phyloP scores from a whole-genome alignment of 2,797 vertebrate genomes.

The Alca torda region DNA sequence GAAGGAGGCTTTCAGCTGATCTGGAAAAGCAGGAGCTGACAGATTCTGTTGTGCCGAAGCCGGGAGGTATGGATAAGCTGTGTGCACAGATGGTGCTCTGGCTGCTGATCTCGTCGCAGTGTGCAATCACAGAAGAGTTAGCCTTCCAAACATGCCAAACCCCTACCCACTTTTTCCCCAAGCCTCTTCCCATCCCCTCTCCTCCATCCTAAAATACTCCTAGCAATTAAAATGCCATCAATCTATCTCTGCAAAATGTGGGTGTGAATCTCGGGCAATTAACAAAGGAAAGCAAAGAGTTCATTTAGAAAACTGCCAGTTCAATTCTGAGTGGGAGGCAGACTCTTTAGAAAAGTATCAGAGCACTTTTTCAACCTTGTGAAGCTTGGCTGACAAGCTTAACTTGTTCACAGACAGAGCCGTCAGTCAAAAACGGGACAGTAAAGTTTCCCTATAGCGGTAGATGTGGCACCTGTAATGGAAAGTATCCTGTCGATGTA shows the following conservation, averaged over 20 bases:
- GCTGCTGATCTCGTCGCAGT: not conserved
- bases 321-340: conserved; percentile 31
- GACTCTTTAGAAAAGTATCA: not conserved
- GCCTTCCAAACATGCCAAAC: not conserved
- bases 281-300: not conserved
- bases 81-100: conserved; percentile 39
- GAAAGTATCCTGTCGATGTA: not conserved
- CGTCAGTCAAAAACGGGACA: not conserved
- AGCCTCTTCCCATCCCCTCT: not conserved
- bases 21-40: not conserved
- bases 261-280: not conserved
- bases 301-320: not conserved
- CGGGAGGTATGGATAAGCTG: not conserved
- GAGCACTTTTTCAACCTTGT: not conserved
- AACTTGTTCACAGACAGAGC: not conserved
- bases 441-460: not conserved
- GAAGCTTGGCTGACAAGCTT: not conserved
- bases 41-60: not conserved
- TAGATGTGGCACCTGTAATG: not conserved
- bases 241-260: not conserved
- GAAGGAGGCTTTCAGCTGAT: conserved; percentile 7
- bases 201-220: conserved; percentile 24
- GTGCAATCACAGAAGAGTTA: not conserved
- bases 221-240: conserved; percentile 27
- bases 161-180: not conserved